phyloP scores from a whole-genome alignment of 2,797 vertebrate genomes.

The Neosalanx taihuensis region DNA sequence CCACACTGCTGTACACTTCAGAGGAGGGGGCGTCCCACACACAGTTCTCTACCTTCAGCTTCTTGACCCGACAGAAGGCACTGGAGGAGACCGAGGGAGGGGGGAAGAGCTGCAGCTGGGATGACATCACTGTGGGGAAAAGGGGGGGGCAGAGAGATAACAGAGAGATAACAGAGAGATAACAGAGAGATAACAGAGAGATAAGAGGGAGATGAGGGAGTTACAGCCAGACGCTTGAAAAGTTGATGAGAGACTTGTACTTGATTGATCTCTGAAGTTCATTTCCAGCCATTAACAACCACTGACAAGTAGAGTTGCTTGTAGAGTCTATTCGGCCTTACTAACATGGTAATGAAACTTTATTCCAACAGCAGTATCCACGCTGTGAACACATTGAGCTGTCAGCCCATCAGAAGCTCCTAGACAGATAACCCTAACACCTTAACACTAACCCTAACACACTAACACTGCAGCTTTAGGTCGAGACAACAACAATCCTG shows the following conservation, averaged over 20 bases:
- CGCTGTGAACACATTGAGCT: too few relatives aligned
- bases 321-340: too few relatives aligned
- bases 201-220: not conserved
- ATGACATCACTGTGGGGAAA: slow-evolving; percentile 79
- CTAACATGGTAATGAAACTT: too few relatives aligned
- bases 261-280: too few relatives aligned
- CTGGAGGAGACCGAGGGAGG: slow-evolving; percentile 96
- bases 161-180: not conserved
- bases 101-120: slow-evolving; percentile 97
- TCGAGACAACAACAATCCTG: too few relatives aligned
- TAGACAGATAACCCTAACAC: too few relatives aligned
- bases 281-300: too few relatives aligned
- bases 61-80: slow-evolving; percentile 98
- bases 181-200: not conserved
- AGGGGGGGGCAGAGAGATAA: slow-evolving; percentile 1
- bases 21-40: slow-evolving; percentile 94
- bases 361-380: too few relatives aligned
- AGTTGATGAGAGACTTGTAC: not conserved
- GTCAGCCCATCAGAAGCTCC: too few relatives aligned
- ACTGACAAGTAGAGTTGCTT: too few relatives aligned
- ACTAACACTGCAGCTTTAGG: too few relatives aligned
- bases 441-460: too few relatives aligned
- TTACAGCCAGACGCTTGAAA: not conserved
- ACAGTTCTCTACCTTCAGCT: slow-evolving; percentile 95
- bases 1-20: slow-evolving; percentile 88